Evolutionary conservation across 2,113 vertebrate species (phyloP).

Genomic region (Phoxinus phoxinus): DNA sequence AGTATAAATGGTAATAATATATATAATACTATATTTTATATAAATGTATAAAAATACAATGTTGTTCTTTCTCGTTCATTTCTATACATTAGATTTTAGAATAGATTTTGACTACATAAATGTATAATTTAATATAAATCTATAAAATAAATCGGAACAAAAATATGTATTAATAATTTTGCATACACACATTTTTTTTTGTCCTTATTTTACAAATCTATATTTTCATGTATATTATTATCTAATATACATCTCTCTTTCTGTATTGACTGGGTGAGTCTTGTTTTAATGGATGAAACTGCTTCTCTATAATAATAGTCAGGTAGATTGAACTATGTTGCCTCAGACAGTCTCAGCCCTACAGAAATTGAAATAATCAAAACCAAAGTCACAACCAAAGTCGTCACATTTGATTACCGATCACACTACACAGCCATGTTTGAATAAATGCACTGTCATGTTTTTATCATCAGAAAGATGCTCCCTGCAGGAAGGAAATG

Average conservation of each 20-base stretch:
- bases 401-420: slow-evolving; percentile 33
- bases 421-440: slow-evolving; percentile 16
- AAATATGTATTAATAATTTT: neutral
- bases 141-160: neutral
- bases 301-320: neutral
- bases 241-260: neutral
- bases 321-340: neutral
- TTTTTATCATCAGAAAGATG: slow-evolving; percentile 20
- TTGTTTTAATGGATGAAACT: too few species aligned
- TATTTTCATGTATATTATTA: neutral
- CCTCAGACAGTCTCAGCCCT: neutral
- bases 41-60: neutral
- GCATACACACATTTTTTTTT: neutral
- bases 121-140: neutral
- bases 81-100: neutral
- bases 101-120: neutral
- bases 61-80: neutral
- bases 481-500: slow-evolving; percentile 24
- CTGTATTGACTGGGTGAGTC: neutral
- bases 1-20: too few species aligned
- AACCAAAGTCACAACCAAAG: slow-evolving; percentile 37
- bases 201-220: neutral
- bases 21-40: too few species aligned
- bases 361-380: slow-evolving; percentile 29
- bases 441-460: slow-evolving; percentile 30